Evolutionary conservation across 2,797 vertebrate species (phyloP), one percentile per base, ranked within the genome.

Genomic region (Mastacembelus armatus): DNA sequence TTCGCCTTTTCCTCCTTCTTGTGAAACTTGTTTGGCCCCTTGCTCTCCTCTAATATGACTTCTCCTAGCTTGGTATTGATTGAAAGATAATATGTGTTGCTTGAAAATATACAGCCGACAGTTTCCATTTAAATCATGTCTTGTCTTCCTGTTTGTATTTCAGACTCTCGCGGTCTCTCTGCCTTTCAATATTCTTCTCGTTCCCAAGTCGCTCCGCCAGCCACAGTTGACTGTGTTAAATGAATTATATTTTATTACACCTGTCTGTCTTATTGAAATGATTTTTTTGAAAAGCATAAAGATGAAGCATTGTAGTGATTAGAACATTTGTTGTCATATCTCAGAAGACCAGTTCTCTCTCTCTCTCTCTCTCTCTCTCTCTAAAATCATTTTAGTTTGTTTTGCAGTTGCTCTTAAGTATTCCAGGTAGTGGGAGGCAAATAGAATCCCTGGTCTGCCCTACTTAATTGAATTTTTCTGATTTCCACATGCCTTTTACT

Each of bases 221-320:
- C 56, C 52, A 45, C 32, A 9, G 19, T 66, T 45, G 29, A 70
- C 33, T 54, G 14, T 50, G 30, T 67, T 67, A 57, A 66, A 70
- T 62, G 4, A 74, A 77, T 66, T 7, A n/a, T 36, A 44, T 50
- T 80, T 21, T 39, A 27, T 68, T 66, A 39, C 47, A 50, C 78
- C 57, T 50, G 40, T 47, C 42, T 55, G 47, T 43, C 47, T 56
- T 50, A 27, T 65, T 54, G 54, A 69, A 80, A 64, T 71, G 3
- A 14, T 45, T 48, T 19, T 26, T 24, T 59, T 43, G 26, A 42
- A 57, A 45, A 26, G 29, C 33, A 49, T 60, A 39, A 50, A 48
- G 36, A 77, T 29, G 26, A 66, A 63, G 19, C 2, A 2, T 19
- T 32, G 0, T 33, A 39, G 7, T 62, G 26, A 60, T 62, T 48